Conservation (phyloP, 1,140 invertebrate species). For the Drosophila bipectinata region DNA sequence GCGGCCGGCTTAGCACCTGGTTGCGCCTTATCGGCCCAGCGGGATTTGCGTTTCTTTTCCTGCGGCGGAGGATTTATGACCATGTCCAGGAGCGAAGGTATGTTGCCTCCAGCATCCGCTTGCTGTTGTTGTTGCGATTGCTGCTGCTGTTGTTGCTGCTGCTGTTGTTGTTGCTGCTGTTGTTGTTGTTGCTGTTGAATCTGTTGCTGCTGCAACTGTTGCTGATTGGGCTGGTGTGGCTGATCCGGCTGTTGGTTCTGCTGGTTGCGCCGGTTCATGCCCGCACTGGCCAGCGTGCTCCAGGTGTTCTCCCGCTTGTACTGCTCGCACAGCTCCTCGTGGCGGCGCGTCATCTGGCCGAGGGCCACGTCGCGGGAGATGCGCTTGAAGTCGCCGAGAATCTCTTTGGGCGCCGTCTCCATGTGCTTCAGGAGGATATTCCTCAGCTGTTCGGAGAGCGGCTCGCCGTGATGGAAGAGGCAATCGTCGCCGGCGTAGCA, state of each 20-base stretch:
- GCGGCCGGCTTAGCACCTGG: constrained; percentile 11
- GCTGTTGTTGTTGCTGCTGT: constrained; percentile 29
- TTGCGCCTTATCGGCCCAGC: constrained; percentile 85
- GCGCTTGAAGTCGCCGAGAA: constrained; percentile 93
- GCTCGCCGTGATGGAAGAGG: constrained; percentile 96
- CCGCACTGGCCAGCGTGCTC: constrained; percentile 47
- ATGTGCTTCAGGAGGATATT: constrained; percentile 92
- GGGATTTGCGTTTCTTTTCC: constrained; percentile 86
- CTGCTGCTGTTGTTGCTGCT: constrained; percentile 15
- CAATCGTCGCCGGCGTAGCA: constrained; percentile 92
- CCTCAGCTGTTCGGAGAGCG: constrained; percentile 90
- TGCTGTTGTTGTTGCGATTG: constrained; percentile 31
- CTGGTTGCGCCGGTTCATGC: constrained; percentile 45
- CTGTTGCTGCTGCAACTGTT: constrained; percentile 10
- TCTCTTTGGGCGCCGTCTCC: constrained; percentile 95
- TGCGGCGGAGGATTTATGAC: constrained; percentile 79
- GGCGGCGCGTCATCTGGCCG: constrained; percentile 89
- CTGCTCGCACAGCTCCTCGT: constrained; percentile 87
- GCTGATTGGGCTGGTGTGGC: constrained; percentile 26
- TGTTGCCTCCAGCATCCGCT: constrained; percentile 24
- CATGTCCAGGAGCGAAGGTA: constrained; percentile 80
- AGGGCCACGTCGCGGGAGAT: constrained; percentile 90
- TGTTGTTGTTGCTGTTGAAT: constrained; percentile 38
- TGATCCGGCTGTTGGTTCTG: constrained; percentile 36
- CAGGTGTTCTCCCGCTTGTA: constrained; percentile 74